phyloP scores from a whole-genome alignment of 2,797 vertebrate genomes.

The Sciaenops ocellatus region DNA sequence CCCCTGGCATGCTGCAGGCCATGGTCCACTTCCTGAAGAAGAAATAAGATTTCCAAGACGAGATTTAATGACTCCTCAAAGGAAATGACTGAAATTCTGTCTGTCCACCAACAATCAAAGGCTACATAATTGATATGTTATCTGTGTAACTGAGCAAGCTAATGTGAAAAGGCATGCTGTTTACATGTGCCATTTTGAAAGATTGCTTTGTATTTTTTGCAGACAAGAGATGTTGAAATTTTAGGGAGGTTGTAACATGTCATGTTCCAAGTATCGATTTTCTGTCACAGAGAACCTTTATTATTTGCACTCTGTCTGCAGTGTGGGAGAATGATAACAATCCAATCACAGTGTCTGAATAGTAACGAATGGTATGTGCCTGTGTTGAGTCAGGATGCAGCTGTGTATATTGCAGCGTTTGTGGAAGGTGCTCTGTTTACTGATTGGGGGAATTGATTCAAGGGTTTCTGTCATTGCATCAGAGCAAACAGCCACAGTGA shows the following conservation, averaged over 20 bases:
- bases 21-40: conserved; percentile 26
- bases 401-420: conserved; percentile 30
- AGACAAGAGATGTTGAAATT: conserved; percentile 16
- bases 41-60: conserved; percentile 4
- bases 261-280: conserved; percentile 61
- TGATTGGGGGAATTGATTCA: conserved; percentile 45
- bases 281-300: conserved; percentile 56
- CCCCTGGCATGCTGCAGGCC: conserved; percentile 3
- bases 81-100: conserved; percentile 25
- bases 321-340: conserved; percentile 46
- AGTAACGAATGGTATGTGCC: conserved; percentile 26
- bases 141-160: background rate
- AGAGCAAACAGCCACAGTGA: conserved; percentile 25
- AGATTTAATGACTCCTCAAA: conserved; percentile 40
- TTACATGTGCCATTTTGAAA: background rate
- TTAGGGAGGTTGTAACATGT: conserved; percentile 28
- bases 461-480: conserved; percentile 34
- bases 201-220: conserved; percentile 16
- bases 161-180: background rate
- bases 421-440: conserved; percentile 44
- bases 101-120: background rate
- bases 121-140: too few species aligned
- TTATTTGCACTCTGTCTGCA: conserved; percentile 58
- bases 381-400: conserved; percentile 14
- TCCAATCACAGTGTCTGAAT: conserved; percentile 52